Conservation (phyloP, 2,888 invertebrate genomes). For the Netelia fuscicornis region DNA sequence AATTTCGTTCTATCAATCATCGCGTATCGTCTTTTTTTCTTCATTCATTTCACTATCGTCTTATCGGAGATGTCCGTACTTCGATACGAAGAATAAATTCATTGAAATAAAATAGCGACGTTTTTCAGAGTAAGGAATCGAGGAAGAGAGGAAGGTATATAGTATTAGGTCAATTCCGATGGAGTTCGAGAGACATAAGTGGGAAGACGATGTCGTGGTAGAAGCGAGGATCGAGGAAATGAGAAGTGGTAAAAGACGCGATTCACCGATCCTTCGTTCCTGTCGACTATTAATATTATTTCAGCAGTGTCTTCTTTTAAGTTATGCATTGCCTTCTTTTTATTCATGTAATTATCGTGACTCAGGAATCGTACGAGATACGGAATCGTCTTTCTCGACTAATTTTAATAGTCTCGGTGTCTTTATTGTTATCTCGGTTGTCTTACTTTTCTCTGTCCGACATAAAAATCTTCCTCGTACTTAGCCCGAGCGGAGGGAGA, state of each 20-base stretch:
- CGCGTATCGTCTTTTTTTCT: neutral
- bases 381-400: neutral
- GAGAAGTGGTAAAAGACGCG: constrained; percentile 23
- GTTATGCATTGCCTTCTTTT: neutral
- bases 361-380: neutral
- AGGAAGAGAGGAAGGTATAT: neutral
- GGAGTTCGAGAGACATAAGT: neutral
- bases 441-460: neutral
- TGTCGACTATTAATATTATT: constrained; percentile 48
- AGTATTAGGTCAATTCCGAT: constrained; percentile 13
- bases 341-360: neutral
- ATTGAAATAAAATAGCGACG: constrained; percentile 34
- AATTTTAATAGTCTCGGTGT: constrained; percentile 19
- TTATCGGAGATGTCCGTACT: constrained; percentile 13
- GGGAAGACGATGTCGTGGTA: neutral
- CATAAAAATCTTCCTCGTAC: constrained; percentile 26
- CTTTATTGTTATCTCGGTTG: constrained; percentile 25
- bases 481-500: neutral
- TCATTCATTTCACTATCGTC: constrained; percentile 3
- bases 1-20: neutral
- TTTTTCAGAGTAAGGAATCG: neutral
- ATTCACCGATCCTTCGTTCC: constrained; percentile 7
- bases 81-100: constrained; percentile 14
- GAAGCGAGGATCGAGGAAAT: constrained; percentile 35
- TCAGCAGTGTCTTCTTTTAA: constrained; percentile 15